Percentiles rank a stretch among this genome's conserved stretches.
Evolutionary conservation across 30 jellyfish, hydroid and myxozoan genomes (phyloP).

Genomic region (Aurelia sp.): DNA sequence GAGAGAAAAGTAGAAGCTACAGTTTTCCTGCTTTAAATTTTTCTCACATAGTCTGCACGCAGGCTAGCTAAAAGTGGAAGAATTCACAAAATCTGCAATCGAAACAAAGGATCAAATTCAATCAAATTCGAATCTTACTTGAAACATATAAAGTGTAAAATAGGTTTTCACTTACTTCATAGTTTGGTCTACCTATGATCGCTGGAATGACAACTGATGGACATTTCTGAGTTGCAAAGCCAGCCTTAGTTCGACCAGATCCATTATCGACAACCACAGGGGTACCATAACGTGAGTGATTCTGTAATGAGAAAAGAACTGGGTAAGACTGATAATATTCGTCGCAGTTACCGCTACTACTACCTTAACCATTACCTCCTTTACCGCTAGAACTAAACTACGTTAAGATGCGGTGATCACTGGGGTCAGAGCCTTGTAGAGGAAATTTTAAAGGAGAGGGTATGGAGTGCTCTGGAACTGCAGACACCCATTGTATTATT

Average conservation of each 20-base stretch:
- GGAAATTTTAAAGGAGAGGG: no score
- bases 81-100: no score
- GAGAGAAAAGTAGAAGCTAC: no score
- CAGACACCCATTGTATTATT: no score
- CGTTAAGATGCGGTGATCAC: not conserved
- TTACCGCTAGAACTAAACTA: no score
- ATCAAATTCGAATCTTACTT: no score
- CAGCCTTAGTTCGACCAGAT: constrained; percentile 92
- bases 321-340: not conserved
- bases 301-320: constrained; percentile 8
- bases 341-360: not conserved
- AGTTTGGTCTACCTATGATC: constrained; percentile 85
- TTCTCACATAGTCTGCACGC: no score
- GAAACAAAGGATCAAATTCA: no score
- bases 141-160: no score
- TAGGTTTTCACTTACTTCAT: constrained; percentile 52
- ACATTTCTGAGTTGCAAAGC: constrained; percentile 71
- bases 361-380: not conserved
- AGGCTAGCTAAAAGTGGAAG: no score
- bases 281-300: constrained; percentile 34
- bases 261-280: constrained; percentile 94
- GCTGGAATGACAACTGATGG: constrained; percentile 90
- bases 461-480: not conserved
- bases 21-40: no score
- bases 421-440: not conserved